Evolutionary conservation across 2,888 invertebrate genomes (phyloP).

Genomic region (Sphaerophoria rueppellii): DNA sequence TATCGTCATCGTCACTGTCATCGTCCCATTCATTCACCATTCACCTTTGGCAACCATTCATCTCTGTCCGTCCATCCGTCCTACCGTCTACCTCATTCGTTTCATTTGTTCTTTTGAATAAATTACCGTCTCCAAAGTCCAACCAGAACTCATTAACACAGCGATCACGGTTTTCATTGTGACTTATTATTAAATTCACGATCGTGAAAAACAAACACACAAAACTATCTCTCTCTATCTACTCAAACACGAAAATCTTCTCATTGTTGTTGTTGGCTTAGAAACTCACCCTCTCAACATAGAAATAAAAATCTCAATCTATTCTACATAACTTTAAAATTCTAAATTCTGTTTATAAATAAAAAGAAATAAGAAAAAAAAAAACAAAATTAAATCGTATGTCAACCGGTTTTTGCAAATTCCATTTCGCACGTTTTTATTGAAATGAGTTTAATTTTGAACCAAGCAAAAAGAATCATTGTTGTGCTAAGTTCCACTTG

Average conservation of each 20-base stretch:
- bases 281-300: slow-evolving; percentile 23
- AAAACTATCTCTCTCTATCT: slow-evolving; percentile 16
- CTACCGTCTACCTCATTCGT: background rate
- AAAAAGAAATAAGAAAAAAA: slow-evolving; percentile 17
- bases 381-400: slow-evolving; percentile 35
- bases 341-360: slow-evolving; percentile 25
- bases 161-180: slow-evolving; percentile 64
- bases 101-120: background rate
- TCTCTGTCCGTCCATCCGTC: slow-evolving; percentile 13
- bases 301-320: slow-evolving; percentile 33
- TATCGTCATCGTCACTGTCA: slow-evolving; percentile 8
- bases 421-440: slow-evolving; percentile 73
- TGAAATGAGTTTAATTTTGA: slow-evolving; percentile 62
- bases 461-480: slow-evolving; percentile 17
- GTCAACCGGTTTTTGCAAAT: slow-evolving; percentile 68
- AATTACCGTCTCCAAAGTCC: slow-evolving; percentile 26
- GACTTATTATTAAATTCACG: slow-evolving; percentile 69
- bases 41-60: background rate
- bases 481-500: slow-evolving; percentile 37
- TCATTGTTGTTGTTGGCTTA: slow-evolving; percentile 2
- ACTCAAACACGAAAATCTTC: background rate
- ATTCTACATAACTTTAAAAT: slow-evolving; percentile 27
- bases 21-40: background rate
- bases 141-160: slow-evolving; percentile 60
- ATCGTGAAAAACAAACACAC: slow-evolving; percentile 12